Percentiles rank a stretch among this genome's conserved stretches.
phyloP scores from a whole-genome alignment of 2,888 invertebrate species.

The Cephus nigrinus region DNA sequence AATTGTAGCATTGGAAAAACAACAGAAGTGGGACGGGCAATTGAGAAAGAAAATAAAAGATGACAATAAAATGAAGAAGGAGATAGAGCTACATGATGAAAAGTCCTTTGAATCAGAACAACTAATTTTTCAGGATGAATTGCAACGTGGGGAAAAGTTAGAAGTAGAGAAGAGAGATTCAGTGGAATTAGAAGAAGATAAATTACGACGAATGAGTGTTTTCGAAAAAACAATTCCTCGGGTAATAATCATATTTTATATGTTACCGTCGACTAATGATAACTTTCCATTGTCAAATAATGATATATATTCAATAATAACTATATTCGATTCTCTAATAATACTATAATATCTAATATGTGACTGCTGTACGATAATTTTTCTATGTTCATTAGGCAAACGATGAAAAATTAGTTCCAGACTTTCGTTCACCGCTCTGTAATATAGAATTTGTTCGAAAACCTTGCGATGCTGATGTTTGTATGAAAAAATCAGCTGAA shows the following conservation, averaged over 20 bases:
- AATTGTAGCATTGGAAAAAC: not conserved
- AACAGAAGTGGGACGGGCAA: not conserved
- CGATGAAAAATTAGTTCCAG: not conserved
- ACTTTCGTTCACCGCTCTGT: slow-evolving; percentile 16
- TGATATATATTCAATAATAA: not conserved
- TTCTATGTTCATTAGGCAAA: not conserved
- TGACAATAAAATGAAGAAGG: not conserved
- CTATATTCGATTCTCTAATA: not conserved
- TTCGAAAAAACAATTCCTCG: not conserved
- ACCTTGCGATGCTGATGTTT: slow-evolving; percentile 20
- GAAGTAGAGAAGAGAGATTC: not conserved
- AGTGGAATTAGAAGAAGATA: slow-evolving; percentile 21
- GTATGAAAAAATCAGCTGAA: slow-evolving; percentile 9
- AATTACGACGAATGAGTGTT: slow-evolving; percentile 32
- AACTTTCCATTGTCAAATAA: not conserved
- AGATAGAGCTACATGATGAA: no score
- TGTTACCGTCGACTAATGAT: not conserved
- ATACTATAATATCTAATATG: not conserved
- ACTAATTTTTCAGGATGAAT: no score
- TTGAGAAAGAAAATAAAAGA: not conserved
- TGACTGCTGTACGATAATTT: not conserved
- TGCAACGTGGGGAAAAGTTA: not conserved
- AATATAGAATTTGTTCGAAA: slow-evolving; percentile 23
- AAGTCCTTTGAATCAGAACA: no score
- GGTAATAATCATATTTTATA: not conserved